Base-by-base conservation (phyloP, 2,113 vertebrate species). In the Martes martes region DNA sequence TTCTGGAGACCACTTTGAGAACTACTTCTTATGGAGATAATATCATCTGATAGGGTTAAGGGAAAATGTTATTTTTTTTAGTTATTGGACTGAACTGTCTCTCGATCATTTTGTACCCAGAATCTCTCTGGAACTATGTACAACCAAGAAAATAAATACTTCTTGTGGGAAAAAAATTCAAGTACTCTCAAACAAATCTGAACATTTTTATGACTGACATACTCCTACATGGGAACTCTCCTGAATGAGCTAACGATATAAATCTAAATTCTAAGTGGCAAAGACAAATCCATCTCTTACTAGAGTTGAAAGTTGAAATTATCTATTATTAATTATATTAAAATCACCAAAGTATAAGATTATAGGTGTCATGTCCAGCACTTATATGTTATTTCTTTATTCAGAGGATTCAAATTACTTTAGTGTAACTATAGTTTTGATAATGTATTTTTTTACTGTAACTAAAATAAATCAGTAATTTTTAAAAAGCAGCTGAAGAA, bases 301-400 rank as follows among this genome's bases (percentile, higher is more conserved):
- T 47, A 26, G 39, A 45, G 31, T 79, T 74, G 89, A 86, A 96
- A 16, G 59, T 96, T 82, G 28, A 92, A 80, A 91, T 71, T 55
- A 63, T 36, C 88, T 88, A 93, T 50, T 95, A 82, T 61, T 95
- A 47, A 33, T 85, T 82, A 52, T 65, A 95, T 91, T 96, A 80
- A 96, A 98, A 74, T 87, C 87, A 6, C 18, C 39, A 47, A 74
- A 61, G 92, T 97, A 45, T 94, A 96, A 96, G 97, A 96, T 55
- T 74, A 96, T 57, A 95, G 92, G 91, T 36, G 42, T 47, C 28
- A 15, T 88, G 78, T 83, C 88, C 65, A 97, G 79, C 55, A 82
- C 36, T 74, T 18, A 42, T 1, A 11, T 42, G 28, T 94, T 96
- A 86, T 67, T 96, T 79, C 87, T 97, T 96, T 52, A 71, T 90